Percentiles rank a stretch among this genome's conserved stretches.
Conservation (phyloP, 2,888 invertebrate genomes). For the Panzeria rudis region DNA sequence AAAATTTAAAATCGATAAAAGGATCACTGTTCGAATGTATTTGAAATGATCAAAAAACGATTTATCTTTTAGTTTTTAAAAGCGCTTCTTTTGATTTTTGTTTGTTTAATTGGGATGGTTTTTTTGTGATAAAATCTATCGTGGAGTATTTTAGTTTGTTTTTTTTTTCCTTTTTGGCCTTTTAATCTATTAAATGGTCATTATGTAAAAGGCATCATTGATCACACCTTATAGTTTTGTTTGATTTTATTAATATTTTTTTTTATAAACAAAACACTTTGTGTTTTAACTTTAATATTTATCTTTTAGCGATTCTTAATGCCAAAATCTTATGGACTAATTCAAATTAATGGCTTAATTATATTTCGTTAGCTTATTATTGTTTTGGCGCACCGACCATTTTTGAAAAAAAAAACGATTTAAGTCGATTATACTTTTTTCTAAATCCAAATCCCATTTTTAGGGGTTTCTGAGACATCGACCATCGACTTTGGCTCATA, state of each 20-base stretch:
- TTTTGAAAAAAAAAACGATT: too few relatives aligned
- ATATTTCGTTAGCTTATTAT: too few relatives aligned
- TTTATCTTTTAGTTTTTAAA: constrained; percentile 77
- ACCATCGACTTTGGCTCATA: too few relatives aligned
- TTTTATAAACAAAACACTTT: constrained; percentile 21
- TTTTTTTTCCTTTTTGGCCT: background rate
- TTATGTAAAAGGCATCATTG: constrained; percentile 45
- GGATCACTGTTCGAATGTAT: constrained; percentile 8
- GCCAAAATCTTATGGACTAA: background rate
- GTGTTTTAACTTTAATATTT: constrained; percentile 8
- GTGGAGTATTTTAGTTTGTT: background rate
- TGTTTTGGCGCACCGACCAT: too few relatives aligned
- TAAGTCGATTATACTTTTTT: too few relatives aligned
- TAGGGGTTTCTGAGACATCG: too few relatives aligned
- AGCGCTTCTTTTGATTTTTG: constrained; percentile 65
- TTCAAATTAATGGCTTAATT: background rate
- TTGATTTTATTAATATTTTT: background rate
- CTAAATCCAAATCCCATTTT: too few relatives aligned
- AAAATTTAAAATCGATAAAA: constrained; percentile 7
- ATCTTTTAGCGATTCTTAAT: background rate
- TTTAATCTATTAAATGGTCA: constrained; percentile 35
- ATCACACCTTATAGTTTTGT: constrained; percentile 47
- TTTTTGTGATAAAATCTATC: constrained; percentile 48
- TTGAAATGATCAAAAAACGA: constrained; percentile 78
- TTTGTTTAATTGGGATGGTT: constrained; percentile 1